phyloP scores from a whole-genome alignment of 2,113 vertebrate species.

The Pseudorectes ferrugineus region DNA sequence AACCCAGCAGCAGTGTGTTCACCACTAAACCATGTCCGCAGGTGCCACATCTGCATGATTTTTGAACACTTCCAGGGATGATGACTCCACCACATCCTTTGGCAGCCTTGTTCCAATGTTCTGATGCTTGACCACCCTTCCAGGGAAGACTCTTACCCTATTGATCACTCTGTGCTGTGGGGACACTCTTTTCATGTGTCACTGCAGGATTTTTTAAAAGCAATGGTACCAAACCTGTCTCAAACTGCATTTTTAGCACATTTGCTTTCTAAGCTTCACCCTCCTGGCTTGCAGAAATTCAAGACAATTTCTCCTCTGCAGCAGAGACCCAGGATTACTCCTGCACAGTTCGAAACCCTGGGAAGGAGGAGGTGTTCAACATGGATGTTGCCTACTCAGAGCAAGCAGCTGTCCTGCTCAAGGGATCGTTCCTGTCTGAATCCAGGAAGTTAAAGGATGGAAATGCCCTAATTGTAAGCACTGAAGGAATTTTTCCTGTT shows the following conservation, averaged over 20 bases:
- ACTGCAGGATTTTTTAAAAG: neutral
- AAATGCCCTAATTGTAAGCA: conserved; percentile 77
- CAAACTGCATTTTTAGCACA: neutral
- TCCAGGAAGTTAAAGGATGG: conserved; percentile 69
- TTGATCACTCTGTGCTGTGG: neutral
- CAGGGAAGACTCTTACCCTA: neutral
- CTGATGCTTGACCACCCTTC: neutral
- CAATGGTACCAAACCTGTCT: neutral
- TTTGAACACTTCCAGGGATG: neutral
- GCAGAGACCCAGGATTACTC: conserved; percentile 42
- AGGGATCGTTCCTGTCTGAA: conserved; percentile 65
- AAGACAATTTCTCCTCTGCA: neutral
- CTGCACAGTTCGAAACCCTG: conserved; percentile 3
- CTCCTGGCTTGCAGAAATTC: neutral
- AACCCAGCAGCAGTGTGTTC: neutral
- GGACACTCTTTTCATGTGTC: neutral
- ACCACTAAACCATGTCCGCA: neutral
- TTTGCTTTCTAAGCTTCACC: neutral
- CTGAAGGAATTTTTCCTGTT: neutral
- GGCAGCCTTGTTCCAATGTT: neutral
- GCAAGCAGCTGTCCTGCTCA: conserved; percentile 81
- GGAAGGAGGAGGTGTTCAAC: conserved; percentile 76
- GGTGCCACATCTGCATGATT: neutral
- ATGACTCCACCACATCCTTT: neutral
- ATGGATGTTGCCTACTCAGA: conserved; percentile 86